Base-by-base conservation (phyloP, 2,797 vertebrate species). In the Sebastes hopkinsi region DNA sequence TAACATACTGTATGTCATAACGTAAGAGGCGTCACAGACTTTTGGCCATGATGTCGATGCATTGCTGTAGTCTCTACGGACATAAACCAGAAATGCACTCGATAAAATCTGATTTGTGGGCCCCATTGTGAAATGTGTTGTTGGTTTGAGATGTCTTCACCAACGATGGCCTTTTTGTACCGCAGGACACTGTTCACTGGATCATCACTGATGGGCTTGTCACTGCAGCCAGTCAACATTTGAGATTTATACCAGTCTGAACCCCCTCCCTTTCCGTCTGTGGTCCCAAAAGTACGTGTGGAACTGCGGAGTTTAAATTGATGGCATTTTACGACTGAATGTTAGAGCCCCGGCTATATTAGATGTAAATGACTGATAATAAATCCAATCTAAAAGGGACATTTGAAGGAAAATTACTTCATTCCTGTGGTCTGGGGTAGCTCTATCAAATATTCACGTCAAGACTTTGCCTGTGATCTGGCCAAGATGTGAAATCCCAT, bases 281-380 rank as follows among this genome's bases (percentile, higher is more conserved):
- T 76, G 83, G 77, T 87, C 79, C 84, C 81, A 83, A 91, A 92
- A 90, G 89, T 85, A 84, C 16, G 56, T 68, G 61, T 77, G 78
- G 91, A 88, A 82, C 88, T 77, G 89, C 82, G 8, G 87, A 80
- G 79, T 80, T 83, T 77, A 91, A 93, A 93, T 92, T 91, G 89
- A 94, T 92, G 88, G 87, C 83, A 82, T 92, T 94, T 94, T 92
- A 93, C 62, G 91, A 83, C 92, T 87, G 30, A 81, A 88, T 92
- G 90, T 92, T 89, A 88, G 85, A 90, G 91, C 92, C 84, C 83
- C 64, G 86, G 80, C 88, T 69, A 85, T 89, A 92, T 89, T 91
- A 89, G 89, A 92, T 94, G 88, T 90, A 93, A 94, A 95, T 94
- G 88, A 91, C 90, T 88, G 92, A 92, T 92, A 93, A 94, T 94